Base-by-base conservation (phyloP, 2,797 vertebrate genomes). In the Gallinago nigripennis region DNA sequence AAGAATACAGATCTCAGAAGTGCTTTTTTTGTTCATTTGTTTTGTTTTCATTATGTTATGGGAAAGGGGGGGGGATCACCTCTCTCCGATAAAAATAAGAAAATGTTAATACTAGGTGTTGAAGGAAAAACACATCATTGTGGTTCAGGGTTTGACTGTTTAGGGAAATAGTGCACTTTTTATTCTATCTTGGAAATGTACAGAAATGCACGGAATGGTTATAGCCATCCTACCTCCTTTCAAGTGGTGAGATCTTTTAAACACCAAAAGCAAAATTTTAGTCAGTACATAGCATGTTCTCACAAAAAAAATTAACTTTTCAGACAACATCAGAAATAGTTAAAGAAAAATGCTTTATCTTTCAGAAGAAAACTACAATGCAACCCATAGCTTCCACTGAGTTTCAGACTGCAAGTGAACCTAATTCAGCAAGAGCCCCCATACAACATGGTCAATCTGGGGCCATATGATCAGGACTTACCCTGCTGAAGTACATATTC, bases 271-370 rank as follows among this genome's bases (percentile, higher is more conserved):
- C 12, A 73, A 94, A 72, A 41, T 85, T 94, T 84, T 39, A 92
- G 61, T 48, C 25, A 48, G 46, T 43, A 95, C 15, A 72, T 5
- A 82, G 33, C 61, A 90, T 65, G 33, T 58, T 70, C 79, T 92
- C 94, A 95, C 45, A 95, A 96, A 96, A 96, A 97, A 93, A 93
- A 88, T 82, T 21, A 94, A 82, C 25, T 92, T 84, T 18, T 91
- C 61, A 71, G 58, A 86, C 37, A 82, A 85, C 58, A 64, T 68
- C 68, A 95, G 58, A 80, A 95, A 86, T 56, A 86, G 43, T 48
- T 77, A 11, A 72, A 83, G 65, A 76, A 86, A 87, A 91, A 85
- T 4, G 23, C 6, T 50, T 81, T 60, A 37, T 79, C 41, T 75
- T 86, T 75, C 28, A 39, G 66, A 91, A 39, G 28, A 86, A 28